Conservation (phyloP, 2,113 vertebrate species). For the Cyrtonyx montezumae region DNA sequence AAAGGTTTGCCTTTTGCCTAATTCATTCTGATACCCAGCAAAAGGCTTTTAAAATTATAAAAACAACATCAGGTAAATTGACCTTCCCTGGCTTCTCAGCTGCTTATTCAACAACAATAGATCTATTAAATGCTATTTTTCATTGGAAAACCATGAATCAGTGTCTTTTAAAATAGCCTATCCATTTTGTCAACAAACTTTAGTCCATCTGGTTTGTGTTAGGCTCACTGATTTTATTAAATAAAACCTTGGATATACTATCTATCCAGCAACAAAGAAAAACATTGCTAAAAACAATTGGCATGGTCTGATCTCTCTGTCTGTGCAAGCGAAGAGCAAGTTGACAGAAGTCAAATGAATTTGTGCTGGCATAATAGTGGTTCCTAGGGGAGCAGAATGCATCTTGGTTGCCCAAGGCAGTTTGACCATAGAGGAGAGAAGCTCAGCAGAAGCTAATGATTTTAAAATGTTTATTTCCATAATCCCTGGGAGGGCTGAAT, state of each 20-base stretch:
- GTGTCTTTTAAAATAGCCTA: conserved; percentile 35
- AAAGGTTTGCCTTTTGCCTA: neutral
- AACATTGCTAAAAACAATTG: conserved; percentile 25
- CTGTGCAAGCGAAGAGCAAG: neutral
- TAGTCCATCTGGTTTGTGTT: neutral
- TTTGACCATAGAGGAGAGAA: conserved; percentile 1
- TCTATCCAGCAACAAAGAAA: conserved; percentile 13
- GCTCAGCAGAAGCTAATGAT: neutral
- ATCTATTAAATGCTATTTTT: neutral
- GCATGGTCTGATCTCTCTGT: neutral
- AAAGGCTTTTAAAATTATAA: neutral
- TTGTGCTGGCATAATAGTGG: neutral
- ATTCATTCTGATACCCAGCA: neutral
- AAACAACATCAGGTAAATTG: neutral
- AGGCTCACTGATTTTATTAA: neutral
- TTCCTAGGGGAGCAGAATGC: neutral
- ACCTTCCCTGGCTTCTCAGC: neutral
- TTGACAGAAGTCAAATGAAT: conserved; percentile 13
- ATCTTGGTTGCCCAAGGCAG: neutral
- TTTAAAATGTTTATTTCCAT: neutral
- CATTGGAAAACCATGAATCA: neutral
- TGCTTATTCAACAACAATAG: conserved; percentile 11
- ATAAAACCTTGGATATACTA: conserved; percentile 23
- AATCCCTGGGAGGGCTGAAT: neutral
- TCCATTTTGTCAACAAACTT: conserved; percentile 17